A percentile compares a stretch with the other conserved stretches of the same genome.
These are phyloP conservation scores for Drosophila testacea DNA, from an alignment of 2,888 invertebrate genomes.

Conservation along the genomic window DNA sequence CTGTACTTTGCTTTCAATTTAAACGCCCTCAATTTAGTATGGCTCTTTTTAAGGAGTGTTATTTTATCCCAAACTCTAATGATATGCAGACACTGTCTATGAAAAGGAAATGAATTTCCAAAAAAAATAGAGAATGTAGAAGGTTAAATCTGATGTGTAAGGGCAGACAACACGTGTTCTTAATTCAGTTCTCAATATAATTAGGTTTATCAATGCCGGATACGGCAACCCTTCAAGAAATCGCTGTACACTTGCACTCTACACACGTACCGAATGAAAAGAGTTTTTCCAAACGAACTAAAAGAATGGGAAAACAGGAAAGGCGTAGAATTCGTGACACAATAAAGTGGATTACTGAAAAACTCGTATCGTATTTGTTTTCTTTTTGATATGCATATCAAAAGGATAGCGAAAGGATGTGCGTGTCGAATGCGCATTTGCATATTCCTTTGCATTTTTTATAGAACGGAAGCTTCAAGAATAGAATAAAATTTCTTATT, in stretches of 20 bases:
- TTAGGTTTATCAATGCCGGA: conserved; percentile 67
- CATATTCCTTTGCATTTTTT: conserved; percentile 41
- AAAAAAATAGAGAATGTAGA: neutral
- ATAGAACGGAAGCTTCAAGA: conserved; percentile 14
- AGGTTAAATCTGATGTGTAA: neutral
- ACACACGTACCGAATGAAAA: conserved; percentile 49
- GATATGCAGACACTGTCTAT: neutral
- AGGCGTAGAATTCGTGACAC: conserved; percentile 49
- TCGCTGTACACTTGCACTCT: conserved; percentile 57
- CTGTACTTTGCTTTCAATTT: neutral
- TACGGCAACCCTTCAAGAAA: conserved; percentile 45
- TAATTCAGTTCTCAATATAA: conserved; percentile 59
- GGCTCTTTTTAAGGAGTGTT: neutral
- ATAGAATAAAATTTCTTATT: no score
- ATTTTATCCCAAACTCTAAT: conserved; percentile 2
- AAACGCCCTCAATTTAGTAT: neutral
- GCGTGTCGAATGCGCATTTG: conserved; percentile 53
- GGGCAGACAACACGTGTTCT: conserved; percentile 62
- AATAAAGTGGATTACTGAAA: conserved; percentile 56
- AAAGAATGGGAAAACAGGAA: conserved; percentile 48
- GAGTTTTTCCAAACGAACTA: conserved; percentile 19
- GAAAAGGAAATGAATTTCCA: conserved; percentile 29
- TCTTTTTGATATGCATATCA: conserved; percentile 38
- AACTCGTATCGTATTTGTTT: conserved; percentile 5
- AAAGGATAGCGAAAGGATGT: conserved; percentile 65